Percentiles rank a stretch among this genome's conserved stretches.
Conservation (phyloP, 2,888 invertebrate genomes). For the Cynaeus angustus region DNA sequence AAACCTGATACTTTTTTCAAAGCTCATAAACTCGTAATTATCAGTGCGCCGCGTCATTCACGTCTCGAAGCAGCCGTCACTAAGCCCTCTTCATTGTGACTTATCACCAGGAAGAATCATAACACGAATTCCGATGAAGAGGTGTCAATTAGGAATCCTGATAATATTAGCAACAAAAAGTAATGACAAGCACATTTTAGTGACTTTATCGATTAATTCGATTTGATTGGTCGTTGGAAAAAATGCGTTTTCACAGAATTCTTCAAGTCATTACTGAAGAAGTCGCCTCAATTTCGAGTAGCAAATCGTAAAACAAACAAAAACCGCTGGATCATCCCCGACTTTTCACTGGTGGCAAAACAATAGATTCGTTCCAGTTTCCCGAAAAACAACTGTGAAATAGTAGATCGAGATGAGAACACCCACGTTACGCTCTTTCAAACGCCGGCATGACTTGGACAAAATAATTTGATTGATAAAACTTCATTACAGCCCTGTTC, state of each 20-base stretch:
- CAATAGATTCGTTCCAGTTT: constrained; percentile 60
- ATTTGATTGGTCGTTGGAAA: constrained; percentile 28
- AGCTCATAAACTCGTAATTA: constrained; percentile 35
- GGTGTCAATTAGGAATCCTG: constrained; percentile 48
- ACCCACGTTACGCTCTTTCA: constrained; percentile 61
- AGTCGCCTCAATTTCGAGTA: constrained; percentile 27
- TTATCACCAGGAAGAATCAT: constrained; percentile 47
- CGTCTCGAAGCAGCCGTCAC: constrained; percentile 42
- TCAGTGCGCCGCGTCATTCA: constrained; percentile 37
- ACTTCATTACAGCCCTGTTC: constrained; percentile 50
- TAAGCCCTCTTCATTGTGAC: constrained; percentile 44
- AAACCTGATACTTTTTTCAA: constrained; percentile 27
- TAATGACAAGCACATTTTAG: constrained; percentile 46
- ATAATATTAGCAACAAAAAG: constrained; percentile 49
- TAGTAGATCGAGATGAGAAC: constrained; percentile 60
- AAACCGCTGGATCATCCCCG: constrained; percentile 47
- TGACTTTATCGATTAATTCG: constrained; percentile 40
- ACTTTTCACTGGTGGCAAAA: constrained; percentile 51
- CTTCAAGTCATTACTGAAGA: constrained; percentile 23
- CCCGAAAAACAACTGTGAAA: constrained; percentile 64
- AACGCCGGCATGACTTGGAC: constrained; percentile 63
- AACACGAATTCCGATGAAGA: constrained; percentile 43
- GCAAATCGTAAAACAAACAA: constrained; percentile 45
- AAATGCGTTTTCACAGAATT: constrained; percentile 13
- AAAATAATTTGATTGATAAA: constrained; percentile 54